Conservation (phyloP, 1,140 invertebrate species). For the Pachyrhynchus sulphureomaculatus region DNA sequence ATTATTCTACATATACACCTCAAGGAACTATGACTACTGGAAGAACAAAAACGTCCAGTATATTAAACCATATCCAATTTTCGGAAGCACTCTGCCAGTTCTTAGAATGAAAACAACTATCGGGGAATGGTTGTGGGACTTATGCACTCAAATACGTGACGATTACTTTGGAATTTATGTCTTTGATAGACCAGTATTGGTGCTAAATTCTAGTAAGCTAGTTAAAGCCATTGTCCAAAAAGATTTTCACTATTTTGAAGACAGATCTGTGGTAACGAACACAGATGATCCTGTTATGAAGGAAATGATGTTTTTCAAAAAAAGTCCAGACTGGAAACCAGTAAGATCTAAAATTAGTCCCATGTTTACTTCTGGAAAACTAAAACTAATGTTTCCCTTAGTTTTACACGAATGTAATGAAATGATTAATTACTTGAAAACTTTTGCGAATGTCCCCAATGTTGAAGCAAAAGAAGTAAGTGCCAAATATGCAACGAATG, state of each 20-base stretch:
- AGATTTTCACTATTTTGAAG: slow-evolving; percentile 56
- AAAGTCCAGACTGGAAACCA: slow-evolving; percentile 48
- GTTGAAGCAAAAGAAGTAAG: slow-evolving; percentile 42
- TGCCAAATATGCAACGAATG: too few species aligned
- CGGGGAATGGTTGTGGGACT: slow-evolving; percentile 25
- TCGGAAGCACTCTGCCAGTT: slow-evolving; percentile 45
- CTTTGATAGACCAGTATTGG: slow-evolving; percentile 47
- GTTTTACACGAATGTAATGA: slow-evolving; percentile 37
- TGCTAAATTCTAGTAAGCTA: slow-evolving; percentile 51
- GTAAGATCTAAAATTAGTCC: slow-evolving; percentile 48
- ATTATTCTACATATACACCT: slow-evolving; percentile 28
- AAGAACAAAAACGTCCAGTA: slow-evolving; percentile 40
- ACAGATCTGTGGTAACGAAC: slow-evolving; percentile 53
- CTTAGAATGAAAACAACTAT: slow-evolving; percentile 16
- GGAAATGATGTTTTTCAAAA: slow-evolving; percentile 43
- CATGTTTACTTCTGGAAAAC: slow-evolving; percentile 50
- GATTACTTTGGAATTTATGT: slow-evolving; percentile 51
- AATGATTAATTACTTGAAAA: slow-evolving; percentile 33
- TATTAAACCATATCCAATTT: slow-evolving; percentile 44
- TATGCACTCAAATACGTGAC: slow-evolving; percentile 40
- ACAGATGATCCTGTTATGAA: slow-evolving; percentile 53
- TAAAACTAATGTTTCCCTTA: slow-evolving; percentile 51
- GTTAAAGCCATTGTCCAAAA: slow-evolving; percentile 54
- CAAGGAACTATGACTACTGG: slow-evolving; percentile 46
- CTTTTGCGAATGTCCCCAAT: slow-evolving; percentile 33